Evolutionary conservation across 23 tunicate genomes (phyloP), one percentile per base, ranked within the genome.

Genomic region (Trididemnum miniatum): DNA sequence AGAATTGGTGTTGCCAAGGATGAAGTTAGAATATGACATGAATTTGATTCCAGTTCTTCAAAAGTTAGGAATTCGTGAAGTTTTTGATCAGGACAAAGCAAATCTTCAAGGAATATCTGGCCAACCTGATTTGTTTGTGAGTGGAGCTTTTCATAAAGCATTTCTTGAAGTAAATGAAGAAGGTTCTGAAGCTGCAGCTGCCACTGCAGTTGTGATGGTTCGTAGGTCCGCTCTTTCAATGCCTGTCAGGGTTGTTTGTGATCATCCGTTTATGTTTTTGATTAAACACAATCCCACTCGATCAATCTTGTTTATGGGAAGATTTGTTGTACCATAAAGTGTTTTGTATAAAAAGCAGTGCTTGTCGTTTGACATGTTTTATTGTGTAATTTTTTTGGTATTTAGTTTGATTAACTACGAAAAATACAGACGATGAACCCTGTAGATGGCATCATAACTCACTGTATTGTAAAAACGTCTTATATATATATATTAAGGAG

Each of bases 101-200:
- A 44, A 87, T 65, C 59, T 92, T 22, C 9, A 49, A 49, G 80
- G 72, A 34, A 92, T 92, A 27, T 65, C 89, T 2, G 78, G 63
- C 15, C 24, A 22, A 50, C 51, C 65, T 15, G 89, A 79, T 34
- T 74, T 92, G 35, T 71, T 25, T 30, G 80, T 92, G 9, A 88
- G 92, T 0, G 77, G 35, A 20, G 71, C 83, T 34, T 78, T 36
- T 24, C 97, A 92, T 83, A 92, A 92, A 83, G 86, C 97, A 0
- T 83, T 87, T 65, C 26, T 92, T 31, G 92, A 87, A 73, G 97
- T 92, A 3, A 79, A 87, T 51, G 97, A 92, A 92, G 92, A 92
- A 87, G 97, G 97, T 34, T 76, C 94, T 5, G 92, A 88, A 75
- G 92, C 98, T 0, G 98, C 98, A 5, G 98, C 98, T 51, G 98